Base-by-base conservation (phyloP, 2,888 invertebrate genomes). In the Fragum fragum region DNA sequence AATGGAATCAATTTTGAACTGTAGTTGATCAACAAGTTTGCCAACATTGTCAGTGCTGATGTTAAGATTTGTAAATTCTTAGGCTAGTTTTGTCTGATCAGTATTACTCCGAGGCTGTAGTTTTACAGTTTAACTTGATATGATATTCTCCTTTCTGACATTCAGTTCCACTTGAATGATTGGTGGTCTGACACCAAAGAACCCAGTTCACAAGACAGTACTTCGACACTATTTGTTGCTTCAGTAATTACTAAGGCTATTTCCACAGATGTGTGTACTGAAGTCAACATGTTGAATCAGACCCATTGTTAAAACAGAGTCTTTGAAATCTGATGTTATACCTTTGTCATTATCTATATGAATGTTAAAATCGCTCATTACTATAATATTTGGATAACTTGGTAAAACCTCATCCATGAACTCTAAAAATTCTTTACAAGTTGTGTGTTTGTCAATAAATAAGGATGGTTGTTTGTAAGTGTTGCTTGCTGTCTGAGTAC, bases 231-330 rank as follows among this genome's bases (percentile, higher is more conserved):
- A 63, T 68, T 76, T n/a, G 69, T 53, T 14, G 71, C 47, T 57
- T 80, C 80, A 0, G 76, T 80, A 39, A 76, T 73, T n/a, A 76
- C 80, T 18, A 73, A 61, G 79, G 66, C 66, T 75, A 1, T 59
- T 53, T 18, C 66, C 75, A 32, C 23, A 16, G 14, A 23, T 26
- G 14, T 57, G 57, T 36, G 9, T n/a, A 36, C 32, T 36, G 9
- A 36, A 36, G 9, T 36, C 32, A 36, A 36, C 32, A 9, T 36
- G 32, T 36, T 9, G 32, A 36, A 36, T 36, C 3, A 36, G 32
- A 36, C 32, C 32, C 32, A 36, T 36, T 36, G 32, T 9, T 36
- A 6, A 36, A 36, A 36, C 5, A 6, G 32, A 9, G 9, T 36
- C 9, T 36, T 36, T 36, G 9, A 36, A 36, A 36, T 36, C 32